Conservation (phyloP, 2,797 vertebrate genomes). For the Melanotaenia boesemani region DNA sequence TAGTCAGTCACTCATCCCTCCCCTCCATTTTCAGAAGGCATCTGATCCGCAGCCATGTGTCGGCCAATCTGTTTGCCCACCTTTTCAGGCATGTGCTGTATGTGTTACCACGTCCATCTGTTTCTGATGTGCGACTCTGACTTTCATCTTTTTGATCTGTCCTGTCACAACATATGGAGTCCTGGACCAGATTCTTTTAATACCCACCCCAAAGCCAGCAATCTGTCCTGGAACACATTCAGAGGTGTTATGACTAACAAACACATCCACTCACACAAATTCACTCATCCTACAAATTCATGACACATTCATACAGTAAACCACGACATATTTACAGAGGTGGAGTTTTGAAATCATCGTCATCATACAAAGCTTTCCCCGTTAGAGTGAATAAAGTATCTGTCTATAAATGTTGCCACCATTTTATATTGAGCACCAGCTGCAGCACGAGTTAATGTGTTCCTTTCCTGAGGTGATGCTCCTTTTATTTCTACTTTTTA, state of each 20-base stretch:
- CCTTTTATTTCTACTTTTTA: background rate
- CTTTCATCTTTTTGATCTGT: slow-evolving; percentile 68
- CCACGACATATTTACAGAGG: slow-evolving; percentile 16
- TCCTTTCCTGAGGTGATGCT: background rate
- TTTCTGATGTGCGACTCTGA: slow-evolving; percentile 47
- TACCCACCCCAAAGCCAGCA: slow-evolving; percentile 38
- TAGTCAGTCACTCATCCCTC: slow-evolving; percentile 3
- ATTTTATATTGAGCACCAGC: slow-evolving; percentile 3
- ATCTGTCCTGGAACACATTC: slow-evolving; percentile 53
- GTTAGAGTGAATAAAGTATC: background rate
- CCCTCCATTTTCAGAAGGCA: slow-evolving; percentile 23
- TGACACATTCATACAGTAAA: slow-evolving; percentile 7
- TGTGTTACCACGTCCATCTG: slow-evolving; percentile 68
- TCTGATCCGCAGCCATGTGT: slow-evolving; percentile 55
- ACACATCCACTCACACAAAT: slow-evolving; percentile 14
- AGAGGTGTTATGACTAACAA: slow-evolving; percentile 25
- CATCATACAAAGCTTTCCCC: background rate
- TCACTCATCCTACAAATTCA: slow-evolving; percentile 1
- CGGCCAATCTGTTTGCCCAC: slow-evolving; percentile 1
- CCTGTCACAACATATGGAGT: slow-evolving; percentile 68
- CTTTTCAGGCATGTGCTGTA: slow-evolving; percentile 3
- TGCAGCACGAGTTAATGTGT: background rate
- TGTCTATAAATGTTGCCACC: background rate
- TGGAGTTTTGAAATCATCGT: background rate
- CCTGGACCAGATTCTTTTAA: slow-evolving; percentile 26